Evolutionary conservation across 2,797 vertebrate species (phyloP), one percentile per base, ranked within the genome.

Genomic region (Platalea minor): DNA sequence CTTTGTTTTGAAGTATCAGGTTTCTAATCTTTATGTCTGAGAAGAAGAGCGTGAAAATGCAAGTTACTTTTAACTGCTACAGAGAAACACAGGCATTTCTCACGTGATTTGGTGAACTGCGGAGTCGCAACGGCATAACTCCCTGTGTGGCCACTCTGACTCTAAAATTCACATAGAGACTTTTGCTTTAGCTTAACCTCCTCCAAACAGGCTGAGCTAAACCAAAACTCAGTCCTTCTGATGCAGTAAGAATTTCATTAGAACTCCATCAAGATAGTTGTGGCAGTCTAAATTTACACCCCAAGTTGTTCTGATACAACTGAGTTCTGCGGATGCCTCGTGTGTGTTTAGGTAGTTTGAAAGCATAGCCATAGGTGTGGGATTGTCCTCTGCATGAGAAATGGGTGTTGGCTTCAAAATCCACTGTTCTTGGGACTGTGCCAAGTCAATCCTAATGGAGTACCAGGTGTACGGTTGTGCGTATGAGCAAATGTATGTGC

Each of bases 281-380:
- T 57, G 87, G 35, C 70, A 79, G 53, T 56, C 48, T 89, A 53
- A 88, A 69, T 83, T 85, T 88, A 39, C 18, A 74, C 23, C 37
- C 92, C 26, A 57, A 16, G 21, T 60, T 78, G 25, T 46, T 74
- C 75, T 56, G 63, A 23, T 87, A 43, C 6, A 24, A 10, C 68
- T 10, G 43, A 39, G 64, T 26, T 74, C 84, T 72, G 81, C 1
- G 1, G 45, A 24, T 60, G 17, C 60, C 50, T 50, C 0, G 0
- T 72, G 57, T 60, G n/a, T 64, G 19, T 68, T 92, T 45, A 53
- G 48, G 15, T 23, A 15, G 82, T 72, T 94, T 92, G 88, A 95
- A 97, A 95, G 50, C 69, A 63, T 95, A 96, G 94, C 96, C 92
- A 93, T 92, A 78, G 95, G 91, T 96, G 91, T 96, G 96, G 89